Conservation (phyloP, 2,797 vertebrate genomes). For the Odontamblyopus rebecca region DNA sequence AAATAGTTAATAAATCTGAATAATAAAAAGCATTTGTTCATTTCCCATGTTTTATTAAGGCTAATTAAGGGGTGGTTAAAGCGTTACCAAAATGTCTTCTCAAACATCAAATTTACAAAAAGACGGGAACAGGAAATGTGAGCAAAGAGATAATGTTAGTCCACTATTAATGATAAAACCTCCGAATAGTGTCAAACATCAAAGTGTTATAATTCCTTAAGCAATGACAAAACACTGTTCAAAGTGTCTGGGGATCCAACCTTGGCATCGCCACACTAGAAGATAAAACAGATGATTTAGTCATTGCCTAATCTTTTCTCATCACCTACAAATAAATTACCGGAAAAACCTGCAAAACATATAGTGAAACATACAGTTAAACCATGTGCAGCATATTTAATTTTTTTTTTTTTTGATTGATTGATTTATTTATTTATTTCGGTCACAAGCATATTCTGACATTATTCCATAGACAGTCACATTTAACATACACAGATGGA, state of each 20-base stretch:
- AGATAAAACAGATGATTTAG: neutral
- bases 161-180: neutral
- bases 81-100: neutral
- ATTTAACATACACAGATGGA: no score
- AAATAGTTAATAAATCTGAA: neutral
- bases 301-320: neutral
- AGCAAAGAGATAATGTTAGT: conserved; percentile 22
- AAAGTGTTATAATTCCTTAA: neutral
- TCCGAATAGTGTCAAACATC: neutral
- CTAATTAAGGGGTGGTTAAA: no score
- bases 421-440: no score
- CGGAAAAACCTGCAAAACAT: neutral
- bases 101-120: neutral
- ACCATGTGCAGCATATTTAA: neutral
- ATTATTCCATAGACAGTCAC: no score
- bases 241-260: neutral
- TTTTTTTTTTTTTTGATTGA: no score
- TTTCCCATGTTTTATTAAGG: no score
- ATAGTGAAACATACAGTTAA: neutral
- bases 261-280: neutral
- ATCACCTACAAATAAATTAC: neutral
- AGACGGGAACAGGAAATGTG: conserved; percentile 50
- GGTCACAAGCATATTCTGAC: no score
- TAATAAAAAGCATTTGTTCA: no score
- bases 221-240: neutral